A percentile compares a stretch with the other conserved stretches of the same genome.
Evolutionary conservation across 2,113 vertebrate genomes (phyloP).

Genomic region (Blennius ocellaris): DNA sequence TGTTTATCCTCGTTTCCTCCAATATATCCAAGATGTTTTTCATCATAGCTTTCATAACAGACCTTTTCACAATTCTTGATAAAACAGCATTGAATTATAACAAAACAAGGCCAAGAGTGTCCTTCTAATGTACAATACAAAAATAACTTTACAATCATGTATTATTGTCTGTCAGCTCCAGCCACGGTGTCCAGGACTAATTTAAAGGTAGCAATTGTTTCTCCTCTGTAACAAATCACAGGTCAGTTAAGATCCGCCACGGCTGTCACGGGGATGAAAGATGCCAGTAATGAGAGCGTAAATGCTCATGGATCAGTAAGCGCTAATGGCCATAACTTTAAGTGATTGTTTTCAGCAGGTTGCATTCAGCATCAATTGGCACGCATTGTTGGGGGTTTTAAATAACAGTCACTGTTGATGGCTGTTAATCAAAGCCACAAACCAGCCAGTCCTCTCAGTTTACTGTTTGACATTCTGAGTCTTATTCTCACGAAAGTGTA

Average conservation of each 20-base stretch:
- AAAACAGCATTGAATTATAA: neutral
- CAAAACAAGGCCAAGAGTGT: neutral
- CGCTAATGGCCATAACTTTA: constrained; percentile 44
- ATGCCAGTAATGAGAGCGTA: constrained; percentile 58
- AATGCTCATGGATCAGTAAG: constrained; percentile 45
- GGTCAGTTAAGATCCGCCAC: constrained; percentile 57
- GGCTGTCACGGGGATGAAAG: constrained; percentile 55
- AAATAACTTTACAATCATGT: constrained; percentile 17
- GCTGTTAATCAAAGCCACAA: constrained; percentile 5
- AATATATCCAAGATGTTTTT: neutral
- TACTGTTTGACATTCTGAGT: neutral
- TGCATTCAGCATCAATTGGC: constrained; percentile 42
- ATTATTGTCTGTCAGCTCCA: constrained; percentile 21
- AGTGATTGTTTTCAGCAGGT: constrained; percentile 37
- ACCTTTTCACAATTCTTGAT: neutral
- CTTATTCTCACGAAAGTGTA: neutral
- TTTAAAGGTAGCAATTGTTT: constrained; percentile 44
- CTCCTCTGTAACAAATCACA: constrained; percentile 36
- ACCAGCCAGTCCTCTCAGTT: neutral
- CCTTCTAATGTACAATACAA: neutral
- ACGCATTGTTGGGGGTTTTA: constrained; percentile 1
- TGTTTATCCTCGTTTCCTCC: neutral
- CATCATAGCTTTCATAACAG: neutral
- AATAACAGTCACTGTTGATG: constrained; percentile 25
- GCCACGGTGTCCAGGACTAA: constrained; percentile 6